Base-by-base conservation (phyloP, 1,140 invertebrate genomes). In the Megalopta genalis region DNA sequence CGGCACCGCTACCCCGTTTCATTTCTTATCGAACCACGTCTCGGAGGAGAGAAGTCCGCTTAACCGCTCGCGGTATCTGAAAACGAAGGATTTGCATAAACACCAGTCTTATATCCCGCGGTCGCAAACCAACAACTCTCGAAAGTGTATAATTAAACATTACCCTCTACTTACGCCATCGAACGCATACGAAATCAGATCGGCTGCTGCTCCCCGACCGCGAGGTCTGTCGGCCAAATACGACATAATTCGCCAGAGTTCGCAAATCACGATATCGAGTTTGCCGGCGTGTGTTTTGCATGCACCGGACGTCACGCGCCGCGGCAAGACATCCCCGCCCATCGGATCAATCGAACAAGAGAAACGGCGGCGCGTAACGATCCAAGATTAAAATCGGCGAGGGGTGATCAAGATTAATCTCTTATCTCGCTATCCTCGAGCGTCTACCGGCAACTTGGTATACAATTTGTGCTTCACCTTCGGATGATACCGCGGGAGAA, bases 321-420 rank as follows among this genome's bases (percentile, higher is more conserved):
- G 16, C 21, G 46, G 21, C 49, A 74, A 54, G 71, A 72, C 14
- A 32, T 65, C 23, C 27, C 39, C 18, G 57, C 42, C 59, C 25
- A 64, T 73, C 59, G 27, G 25, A 42, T 37, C 71, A 52, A 65
- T 74, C 60, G 70, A 74, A 74, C 21, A 42, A 54, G 42, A 74
- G n/a, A 74, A 74, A 74, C 62, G 16, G 0, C 16, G 6, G 8
- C 4, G 25, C 21, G 8, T 23, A 39, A 37, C 60, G 71, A 74
- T 64, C 42, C 27, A 16, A 32, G 71, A 63, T 37, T 49, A 32
- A 63, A 52, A 74, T 74, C 60, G 16, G 27, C 6, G 14, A 21
- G 32, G 23, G 32, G 23, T 57, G 57, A 72, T 62, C 39, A 21
- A 72, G 70, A 62, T 46, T 60, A 71, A 71, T 71, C 54, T 37